Conservation (phyloP, 2,888 invertebrate species). For the Drosophila emarginata region DNA sequence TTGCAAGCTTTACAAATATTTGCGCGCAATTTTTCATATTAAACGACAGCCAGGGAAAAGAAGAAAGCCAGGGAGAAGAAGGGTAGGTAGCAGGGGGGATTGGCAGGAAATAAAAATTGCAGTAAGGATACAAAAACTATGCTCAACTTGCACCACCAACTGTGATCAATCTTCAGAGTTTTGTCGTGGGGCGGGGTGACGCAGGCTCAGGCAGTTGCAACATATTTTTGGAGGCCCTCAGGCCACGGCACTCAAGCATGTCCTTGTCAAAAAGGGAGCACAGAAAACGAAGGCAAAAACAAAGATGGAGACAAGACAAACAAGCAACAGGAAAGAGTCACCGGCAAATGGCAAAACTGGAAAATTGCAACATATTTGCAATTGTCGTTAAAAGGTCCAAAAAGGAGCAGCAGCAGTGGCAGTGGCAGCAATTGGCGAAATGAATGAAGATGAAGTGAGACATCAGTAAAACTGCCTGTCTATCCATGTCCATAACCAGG, state of each 20-base stretch:
- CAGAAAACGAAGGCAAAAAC: constrained; percentile 1
- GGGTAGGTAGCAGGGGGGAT: background rate
- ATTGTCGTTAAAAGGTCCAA: constrained; percentile 55
- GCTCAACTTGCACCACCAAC: constrained; percentile 60
- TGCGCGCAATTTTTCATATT: constrained; percentile 72
- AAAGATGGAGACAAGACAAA: constrained; percentile 1
- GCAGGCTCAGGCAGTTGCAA: constrained; percentile 40
- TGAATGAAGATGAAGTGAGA: constrained; percentile 72
- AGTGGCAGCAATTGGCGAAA: constrained; percentile 61
- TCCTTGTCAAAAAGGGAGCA: constrained; percentile 31
- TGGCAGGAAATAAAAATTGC: constrained; percentile 64
- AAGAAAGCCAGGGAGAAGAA: background rate
- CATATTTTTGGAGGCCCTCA: constrained; percentile 41
- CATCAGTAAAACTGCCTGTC: constrained; percentile 11
- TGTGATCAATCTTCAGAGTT: constrained; percentile 70
- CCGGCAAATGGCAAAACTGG: constrained; percentile 38
- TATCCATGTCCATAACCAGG: constrained; percentile 1
- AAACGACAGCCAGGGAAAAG: constrained; percentile 57
- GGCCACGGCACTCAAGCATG: constrained; percentile 30
- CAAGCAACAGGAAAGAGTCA: constrained; percentile 25
- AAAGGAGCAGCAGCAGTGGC: constrained; percentile 12
- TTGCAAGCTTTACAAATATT: constrained; percentile 61
- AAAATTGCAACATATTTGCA: constrained; percentile 73
- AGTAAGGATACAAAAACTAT: constrained; percentile 55
- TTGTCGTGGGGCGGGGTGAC: constrained; percentile 8